Evolutionary conservation across 2,113 vertebrate species (phyloP).

Genomic region (Nettapus auritus): DNA sequence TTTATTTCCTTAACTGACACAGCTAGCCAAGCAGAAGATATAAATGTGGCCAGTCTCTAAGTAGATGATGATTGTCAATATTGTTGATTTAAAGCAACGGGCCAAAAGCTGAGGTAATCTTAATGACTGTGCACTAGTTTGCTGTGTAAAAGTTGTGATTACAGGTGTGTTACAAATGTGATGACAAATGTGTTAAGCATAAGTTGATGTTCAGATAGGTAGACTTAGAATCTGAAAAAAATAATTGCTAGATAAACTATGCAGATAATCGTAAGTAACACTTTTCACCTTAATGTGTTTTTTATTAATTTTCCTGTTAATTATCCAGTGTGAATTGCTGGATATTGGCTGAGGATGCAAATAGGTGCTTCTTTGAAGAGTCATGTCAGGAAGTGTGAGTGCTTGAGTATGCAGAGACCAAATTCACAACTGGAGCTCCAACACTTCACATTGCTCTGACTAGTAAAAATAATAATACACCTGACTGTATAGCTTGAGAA

Average conservation of each 20-base stretch:
- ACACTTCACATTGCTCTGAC: not conserved
- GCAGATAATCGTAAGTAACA: not conserved
- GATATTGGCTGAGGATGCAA: not conserved
- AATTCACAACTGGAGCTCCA: not conserved
- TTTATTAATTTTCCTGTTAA: not conserved
- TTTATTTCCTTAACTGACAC: not conserved
- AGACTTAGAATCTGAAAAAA: not conserved
- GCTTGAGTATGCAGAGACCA: not conserved
- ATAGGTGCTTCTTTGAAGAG: not conserved
- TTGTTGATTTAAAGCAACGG: not conserved
- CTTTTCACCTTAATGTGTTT: not conserved
- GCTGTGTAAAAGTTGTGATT: not conserved
- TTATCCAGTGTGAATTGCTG: not conserved
- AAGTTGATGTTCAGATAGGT: not conserved
- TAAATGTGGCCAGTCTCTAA: not conserved
- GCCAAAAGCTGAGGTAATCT: not conserved
- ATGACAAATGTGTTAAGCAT: not conserved
- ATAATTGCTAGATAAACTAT: not conserved
- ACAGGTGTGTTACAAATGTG: not conserved
- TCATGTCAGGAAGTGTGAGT: not conserved
- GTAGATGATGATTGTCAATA: not conserved
- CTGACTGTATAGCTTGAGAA: not conserved
- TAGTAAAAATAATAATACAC: not conserved
- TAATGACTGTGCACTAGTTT: not conserved
- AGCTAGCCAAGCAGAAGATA: not conserved